phyloP scores from a whole-genome alignment of 1,140 invertebrate species.

The Aricia agestis region DNA sequence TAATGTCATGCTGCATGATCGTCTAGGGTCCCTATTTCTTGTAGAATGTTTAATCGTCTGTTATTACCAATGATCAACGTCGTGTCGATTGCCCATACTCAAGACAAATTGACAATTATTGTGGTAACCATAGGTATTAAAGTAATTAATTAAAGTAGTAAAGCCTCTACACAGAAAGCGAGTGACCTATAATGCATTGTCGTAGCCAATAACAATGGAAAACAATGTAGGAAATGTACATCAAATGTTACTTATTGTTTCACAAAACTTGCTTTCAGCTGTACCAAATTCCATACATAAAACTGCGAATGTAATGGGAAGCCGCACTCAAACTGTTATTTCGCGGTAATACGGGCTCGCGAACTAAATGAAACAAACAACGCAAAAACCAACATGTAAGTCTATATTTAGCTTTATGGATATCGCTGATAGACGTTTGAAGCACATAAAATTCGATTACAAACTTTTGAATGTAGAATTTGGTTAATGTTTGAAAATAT shows the following conservation, averaged over 20 bases:
- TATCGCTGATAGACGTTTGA: neutral
- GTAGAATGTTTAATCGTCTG: no score
- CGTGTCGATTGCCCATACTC: no score
- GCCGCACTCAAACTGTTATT: neutral
- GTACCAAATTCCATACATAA: neutral
- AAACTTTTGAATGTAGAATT: neutral
- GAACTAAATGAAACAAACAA: slow-evolving; percentile 1
- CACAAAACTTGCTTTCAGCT: neutral
- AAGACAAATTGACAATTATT: no score
- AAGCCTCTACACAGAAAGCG: no score
- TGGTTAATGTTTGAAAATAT: neutral
- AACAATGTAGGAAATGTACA: no score
- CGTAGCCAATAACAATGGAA: no score
- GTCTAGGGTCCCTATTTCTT: no score
- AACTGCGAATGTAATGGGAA: neutral
- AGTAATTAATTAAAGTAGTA: no score
- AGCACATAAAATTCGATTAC: neutral
- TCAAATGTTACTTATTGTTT: neutral
- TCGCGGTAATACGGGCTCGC: neutral
- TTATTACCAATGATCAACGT: no score
- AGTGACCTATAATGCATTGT: no score
- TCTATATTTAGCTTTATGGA: neutral
- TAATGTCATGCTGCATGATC: no score
- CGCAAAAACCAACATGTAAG: neutral
- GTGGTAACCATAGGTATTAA: no score